phyloP scores from a whole-genome alignment of 2,113 vertebrate genomes.

The Hydrochoerus hydrochaeris region DNA sequence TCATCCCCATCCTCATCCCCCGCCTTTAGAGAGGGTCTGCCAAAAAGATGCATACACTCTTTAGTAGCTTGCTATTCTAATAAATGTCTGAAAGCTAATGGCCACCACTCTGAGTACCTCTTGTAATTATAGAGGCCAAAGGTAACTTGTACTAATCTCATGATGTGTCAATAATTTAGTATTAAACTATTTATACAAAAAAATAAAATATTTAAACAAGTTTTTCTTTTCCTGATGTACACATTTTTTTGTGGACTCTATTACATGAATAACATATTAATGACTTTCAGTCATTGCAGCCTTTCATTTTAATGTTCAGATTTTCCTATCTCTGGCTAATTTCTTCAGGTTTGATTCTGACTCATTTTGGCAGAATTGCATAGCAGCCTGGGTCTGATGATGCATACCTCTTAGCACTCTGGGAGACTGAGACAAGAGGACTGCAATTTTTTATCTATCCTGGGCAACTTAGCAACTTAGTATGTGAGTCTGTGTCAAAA shows the following conservation, averaged over 20 bases:
- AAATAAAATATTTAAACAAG: neutral
- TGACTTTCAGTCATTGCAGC: constrained; percentile 2
- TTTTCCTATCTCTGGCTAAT: neutral
- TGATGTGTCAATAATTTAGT: neutral
- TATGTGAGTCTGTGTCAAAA: neutral
- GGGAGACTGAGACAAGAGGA: neutral
- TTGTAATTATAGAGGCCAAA: neutral
- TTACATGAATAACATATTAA: neutral
- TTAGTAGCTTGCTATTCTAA: neutral
- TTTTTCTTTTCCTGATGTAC: neutral
- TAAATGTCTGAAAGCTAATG: neutral
- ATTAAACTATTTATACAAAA: neutral
- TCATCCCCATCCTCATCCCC: neutral
- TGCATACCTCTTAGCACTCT: neutral
- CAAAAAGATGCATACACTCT: neutral
- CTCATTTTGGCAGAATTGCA: neutral
- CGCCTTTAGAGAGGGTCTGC: neutral
- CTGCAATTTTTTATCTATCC: neutral
- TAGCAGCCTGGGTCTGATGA: neutral
- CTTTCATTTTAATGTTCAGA: constrained; percentile 12
- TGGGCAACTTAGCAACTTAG: neutral
- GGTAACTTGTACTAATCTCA: neutral
- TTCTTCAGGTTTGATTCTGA: neutral
- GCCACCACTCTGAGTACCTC: neutral
- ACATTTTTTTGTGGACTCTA: neutral